Conservation (phyloP, 1,140 invertebrate genomes). For the Nasonia giraulti region DNA sequence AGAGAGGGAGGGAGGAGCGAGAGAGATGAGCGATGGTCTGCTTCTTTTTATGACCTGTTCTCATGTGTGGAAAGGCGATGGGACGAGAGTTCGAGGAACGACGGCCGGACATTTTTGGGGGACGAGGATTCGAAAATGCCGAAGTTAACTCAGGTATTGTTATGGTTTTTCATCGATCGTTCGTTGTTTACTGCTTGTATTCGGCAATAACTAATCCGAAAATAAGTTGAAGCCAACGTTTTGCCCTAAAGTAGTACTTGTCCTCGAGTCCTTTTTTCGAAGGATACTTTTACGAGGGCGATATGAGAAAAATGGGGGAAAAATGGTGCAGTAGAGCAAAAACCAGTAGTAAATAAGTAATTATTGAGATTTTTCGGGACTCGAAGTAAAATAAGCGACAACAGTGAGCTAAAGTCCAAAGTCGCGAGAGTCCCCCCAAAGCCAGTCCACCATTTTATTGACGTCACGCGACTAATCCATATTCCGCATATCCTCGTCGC, state of each 20-base stretch:
- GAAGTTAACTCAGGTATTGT: not conserved
- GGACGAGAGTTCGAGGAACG: not conserved
- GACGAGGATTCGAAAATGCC: not conserved
- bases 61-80: slow-evolving; percentile 35
- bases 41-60: slow-evolving; percentile 44
- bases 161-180: not conserved
- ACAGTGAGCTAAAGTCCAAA: not conserved
- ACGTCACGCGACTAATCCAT: slow-evolving; percentile 1
- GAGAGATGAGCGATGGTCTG: slow-evolving; percentile 28
- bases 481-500: not conserved
- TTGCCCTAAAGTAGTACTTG: no score
- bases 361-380: no score
- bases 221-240: no score
- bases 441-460: not conserved
- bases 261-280: no score
- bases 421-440: not conserved
- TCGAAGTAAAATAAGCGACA: no score
- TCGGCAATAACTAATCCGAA: no score
- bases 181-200: no score
- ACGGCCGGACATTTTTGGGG: not conserved
- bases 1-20: not conserved
- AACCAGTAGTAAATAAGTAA: no score
- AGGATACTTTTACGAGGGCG: no score
- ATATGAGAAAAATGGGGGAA: no score
- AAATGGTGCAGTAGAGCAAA: no score